Base-by-base conservation (phyloP, 2,888 invertebrate genomes). In the Parnassius smintheus region DNA sequence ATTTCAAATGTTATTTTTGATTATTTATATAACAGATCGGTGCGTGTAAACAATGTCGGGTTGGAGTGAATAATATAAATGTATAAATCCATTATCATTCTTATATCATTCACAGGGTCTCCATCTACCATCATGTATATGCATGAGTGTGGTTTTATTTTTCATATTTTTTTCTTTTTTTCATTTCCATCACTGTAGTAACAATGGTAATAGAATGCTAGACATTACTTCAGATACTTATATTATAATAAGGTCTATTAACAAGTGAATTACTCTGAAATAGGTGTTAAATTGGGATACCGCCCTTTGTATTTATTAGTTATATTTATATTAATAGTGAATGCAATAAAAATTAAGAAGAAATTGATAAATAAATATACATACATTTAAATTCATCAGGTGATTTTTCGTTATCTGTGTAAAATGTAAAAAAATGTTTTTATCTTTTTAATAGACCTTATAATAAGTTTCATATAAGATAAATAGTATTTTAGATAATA, bases 71-170 rank as follows among this genome's bases (percentile, higher is more conserved):
- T 75, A 74, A 73, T 73, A 70, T 72, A 71, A 77, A 73, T 80
- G 73, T 70, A 75, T 76, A 69, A 73, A 74, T 76, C 72, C 77
- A 68, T 68, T 52, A 56, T 59, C 65, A 64, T 66, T 61, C 68
- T 66, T 66, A 65, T 46, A 63, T 72, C 66, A 72, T 74, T 56
- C 73, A 66, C 72, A 71, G 68, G 67, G 70, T 65, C 56, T 71
- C 65, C 73, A 67, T 72, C 63, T 71, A 59, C 56, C 66, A 77
- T 80, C 82, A 86, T 86, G 81, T 86, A 83, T 81, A 81, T 91
- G 91, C 91, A 91, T 90, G 91, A 91, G 91, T 91, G 91, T 91
- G 91, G 91, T 91, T 91, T 75, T 77, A 77, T 76, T 76, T 70
- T 71, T 68, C 69, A 68, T 66, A 72, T 66, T 72, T 73, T 73